These are phyloP conservation scores for Neosilurus hyrtlii DNA, from an alignment of 2,797 vertebrate species.

Conservation along the genomic window DNA sequence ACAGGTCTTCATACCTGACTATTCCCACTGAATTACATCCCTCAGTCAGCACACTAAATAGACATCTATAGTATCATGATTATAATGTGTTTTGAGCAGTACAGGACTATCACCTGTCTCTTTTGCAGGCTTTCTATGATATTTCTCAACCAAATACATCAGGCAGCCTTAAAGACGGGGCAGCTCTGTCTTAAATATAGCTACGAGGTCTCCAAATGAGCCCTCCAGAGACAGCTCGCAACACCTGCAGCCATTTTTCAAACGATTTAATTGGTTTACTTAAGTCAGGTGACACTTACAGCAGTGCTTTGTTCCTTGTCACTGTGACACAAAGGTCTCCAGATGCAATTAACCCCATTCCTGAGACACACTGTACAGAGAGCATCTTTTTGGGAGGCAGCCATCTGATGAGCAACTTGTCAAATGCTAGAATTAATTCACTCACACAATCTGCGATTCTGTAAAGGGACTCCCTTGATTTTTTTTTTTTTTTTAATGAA, in stretches of 20 bases:
- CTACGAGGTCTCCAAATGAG: slow-evolving; percentile 56
- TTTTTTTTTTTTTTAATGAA: not conserved
- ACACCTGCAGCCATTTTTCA: slow-evolving; percentile 64
- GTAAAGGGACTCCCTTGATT: not conserved
- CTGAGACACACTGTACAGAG: slow-evolving; percentile 34
- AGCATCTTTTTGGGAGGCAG: slow-evolving; percentile 35
- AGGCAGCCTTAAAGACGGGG: slow-evolving; percentile 42
- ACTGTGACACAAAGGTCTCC: slow-evolving; percentile 55
- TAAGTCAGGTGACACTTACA: slow-evolving; percentile 57
- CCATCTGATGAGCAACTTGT: slow-evolving; percentile 34
- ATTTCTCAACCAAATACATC: slow-evolving; percentile 48
- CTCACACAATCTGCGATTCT: slow-evolving; percentile 19
- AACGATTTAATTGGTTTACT: slow-evolving; percentile 62
- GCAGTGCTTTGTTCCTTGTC: slow-evolving; percentile 48
- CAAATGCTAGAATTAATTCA: slow-evolving; percentile 42
- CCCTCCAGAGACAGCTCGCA: slow-evolving; percentile 55
- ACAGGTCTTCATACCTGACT: not conserved
- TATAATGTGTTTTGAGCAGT: not conserved
- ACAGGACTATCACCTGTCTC: not conserved
- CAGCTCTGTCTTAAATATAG: slow-evolving; percentile 55
- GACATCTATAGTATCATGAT: not conserved
- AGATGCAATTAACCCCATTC: slow-evolving; percentile 51
- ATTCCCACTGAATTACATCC: not conserved
- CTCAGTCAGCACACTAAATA: not conserved
- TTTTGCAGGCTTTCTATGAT: slow-evolving; percentile 36